phyloP scores from a whole-genome alignment of 2,113 vertebrate species.

The Procavia capensis region DNA sequence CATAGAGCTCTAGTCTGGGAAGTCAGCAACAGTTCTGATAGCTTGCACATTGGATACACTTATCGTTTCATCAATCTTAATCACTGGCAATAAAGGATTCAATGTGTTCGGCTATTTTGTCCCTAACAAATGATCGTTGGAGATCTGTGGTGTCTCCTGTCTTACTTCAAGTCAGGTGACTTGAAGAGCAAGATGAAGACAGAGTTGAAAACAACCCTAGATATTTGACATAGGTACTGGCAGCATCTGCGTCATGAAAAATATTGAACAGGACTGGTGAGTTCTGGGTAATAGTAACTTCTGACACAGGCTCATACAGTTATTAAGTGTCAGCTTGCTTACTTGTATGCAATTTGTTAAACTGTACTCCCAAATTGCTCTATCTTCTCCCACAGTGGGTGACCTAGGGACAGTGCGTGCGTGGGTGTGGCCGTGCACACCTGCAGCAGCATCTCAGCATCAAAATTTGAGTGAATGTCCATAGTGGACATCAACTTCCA shows the following conservation, averaged over 20 bases:
- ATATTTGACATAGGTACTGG: neutral
- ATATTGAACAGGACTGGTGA: neutral
- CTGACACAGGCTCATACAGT: neutral
- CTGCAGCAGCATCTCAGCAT: too few relatives aligned
- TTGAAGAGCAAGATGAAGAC: neutral
- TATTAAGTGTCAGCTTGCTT: neutral
- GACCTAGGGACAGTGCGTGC: accelerated
- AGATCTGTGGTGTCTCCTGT: neutral
- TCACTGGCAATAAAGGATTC: neutral
- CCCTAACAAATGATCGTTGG: neutral
- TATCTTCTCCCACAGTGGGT: neutral
- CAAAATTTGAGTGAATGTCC: neutral
- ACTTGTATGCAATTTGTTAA: neutral
- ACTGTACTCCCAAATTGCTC: neutral
- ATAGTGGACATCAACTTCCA: too few relatives aligned
- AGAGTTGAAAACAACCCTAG: neutral
- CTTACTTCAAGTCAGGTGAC: neutral
- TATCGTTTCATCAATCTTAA: neutral
- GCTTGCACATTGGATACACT: neutral
- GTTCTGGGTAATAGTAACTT: neutral
- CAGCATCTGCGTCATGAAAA: neutral
- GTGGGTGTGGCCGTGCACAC: neutral
- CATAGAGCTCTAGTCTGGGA: slow-evolving; percentile 67
- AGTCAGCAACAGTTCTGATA: slow-evolving; percentile 45
- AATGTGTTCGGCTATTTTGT: neutral